A percentile compares a stretch with the other conserved stretches of the same genome.
Evolutionary conservation across 2,797 vertebrate species (phyloP).

Genomic region (Sebastes vulpes): DNA sequence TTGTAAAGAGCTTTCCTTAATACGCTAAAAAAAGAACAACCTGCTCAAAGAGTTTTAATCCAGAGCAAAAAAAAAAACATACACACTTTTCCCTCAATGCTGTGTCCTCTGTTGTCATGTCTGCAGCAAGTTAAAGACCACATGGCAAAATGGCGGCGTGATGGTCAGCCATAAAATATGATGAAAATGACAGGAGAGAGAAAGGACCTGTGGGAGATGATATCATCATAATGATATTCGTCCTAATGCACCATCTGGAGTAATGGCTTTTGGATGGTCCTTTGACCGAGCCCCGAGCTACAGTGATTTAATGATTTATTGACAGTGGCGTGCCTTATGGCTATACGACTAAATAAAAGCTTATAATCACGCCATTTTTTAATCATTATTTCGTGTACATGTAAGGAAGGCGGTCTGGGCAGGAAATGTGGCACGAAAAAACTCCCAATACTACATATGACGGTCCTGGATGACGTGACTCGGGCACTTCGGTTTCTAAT

Average conservation of each 20-base stretch:
- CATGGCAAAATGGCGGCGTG: conserved; percentile 3
- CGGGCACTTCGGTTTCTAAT: background rate
- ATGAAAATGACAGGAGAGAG: conserved; percentile 39
- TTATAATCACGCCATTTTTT: conserved; percentile 43
- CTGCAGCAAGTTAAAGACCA: background rate
- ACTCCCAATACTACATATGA: background rate
- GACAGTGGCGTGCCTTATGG: conserved; percentile 54
- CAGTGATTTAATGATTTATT: conserved; percentile 75
- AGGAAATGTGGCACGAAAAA: background rate
- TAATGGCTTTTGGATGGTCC: conserved; percentile 72
- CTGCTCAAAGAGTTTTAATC: conserved; percentile 42
- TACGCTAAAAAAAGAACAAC: conserved; percentile 45
- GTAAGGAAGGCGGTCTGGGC: background rate
- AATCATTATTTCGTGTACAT: conserved; percentile 44
- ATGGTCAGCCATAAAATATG: conserved; percentile 53
- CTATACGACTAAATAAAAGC: conserved; percentile 58
- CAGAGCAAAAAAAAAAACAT: background rate
- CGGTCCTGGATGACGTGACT: background rate
- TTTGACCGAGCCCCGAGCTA: conserved; percentile 68
- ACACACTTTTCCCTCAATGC: background rate
- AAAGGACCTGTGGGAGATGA: conserved; percentile 67
- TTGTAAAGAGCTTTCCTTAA: conserved; percentile 58
- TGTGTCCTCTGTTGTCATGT: background rate
- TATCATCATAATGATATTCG: conserved; percentile 72
- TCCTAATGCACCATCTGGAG: conserved; percentile 77